phyloP scores from a whole-genome alignment of 2,888 invertebrate genomes.

The Drosophila ustulata region DNA sequence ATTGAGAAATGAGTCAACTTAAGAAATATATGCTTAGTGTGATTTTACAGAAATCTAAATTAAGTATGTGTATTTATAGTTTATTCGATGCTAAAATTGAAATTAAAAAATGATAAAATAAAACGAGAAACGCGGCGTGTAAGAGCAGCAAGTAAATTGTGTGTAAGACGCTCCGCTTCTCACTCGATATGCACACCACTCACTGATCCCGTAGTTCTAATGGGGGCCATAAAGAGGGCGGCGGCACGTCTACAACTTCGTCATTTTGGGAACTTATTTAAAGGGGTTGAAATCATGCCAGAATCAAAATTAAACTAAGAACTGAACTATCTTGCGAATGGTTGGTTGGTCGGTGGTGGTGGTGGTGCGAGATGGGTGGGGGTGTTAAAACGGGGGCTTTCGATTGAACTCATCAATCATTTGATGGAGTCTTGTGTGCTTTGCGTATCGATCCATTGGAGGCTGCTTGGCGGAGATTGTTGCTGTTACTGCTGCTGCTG shows the following conservation, averaged over 20 bases:
- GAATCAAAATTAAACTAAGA: constrained; percentile 42
- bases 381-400: not conserved
- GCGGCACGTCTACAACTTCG: constrained; percentile 59
- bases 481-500: constrained; percentile 29
- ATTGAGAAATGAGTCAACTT: constrained; percentile 41
- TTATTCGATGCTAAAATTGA: constrained; percentile 76
- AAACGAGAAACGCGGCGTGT: constrained; percentile 63
- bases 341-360: constrained; percentile 9
- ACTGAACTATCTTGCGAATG: constrained; percentile 38
- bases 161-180: constrained; percentile 20
- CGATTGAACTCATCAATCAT: constrained; percentile 16
- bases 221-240: constrained; percentile 19
- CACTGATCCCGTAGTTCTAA: not conserved
- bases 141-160: constrained; percentile 49
- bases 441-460: constrained; percentile 58
- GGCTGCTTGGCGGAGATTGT: constrained; percentile 43
- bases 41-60: constrained; percentile 53
- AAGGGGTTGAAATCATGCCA: constrained; percentile 44
- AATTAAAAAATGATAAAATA: constrained; percentile 69
- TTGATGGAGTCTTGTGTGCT: constrained; percentile 31
- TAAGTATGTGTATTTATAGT: constrained; percentile 58
- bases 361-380: not conserved
- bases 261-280: constrained; percentile 64
- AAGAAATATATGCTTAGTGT: constrained; percentile 45
- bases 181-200: not conserved